Conservation (phyloP, 2,888 invertebrate genomes). For the Reticulitermes lucifugus region DNA sequence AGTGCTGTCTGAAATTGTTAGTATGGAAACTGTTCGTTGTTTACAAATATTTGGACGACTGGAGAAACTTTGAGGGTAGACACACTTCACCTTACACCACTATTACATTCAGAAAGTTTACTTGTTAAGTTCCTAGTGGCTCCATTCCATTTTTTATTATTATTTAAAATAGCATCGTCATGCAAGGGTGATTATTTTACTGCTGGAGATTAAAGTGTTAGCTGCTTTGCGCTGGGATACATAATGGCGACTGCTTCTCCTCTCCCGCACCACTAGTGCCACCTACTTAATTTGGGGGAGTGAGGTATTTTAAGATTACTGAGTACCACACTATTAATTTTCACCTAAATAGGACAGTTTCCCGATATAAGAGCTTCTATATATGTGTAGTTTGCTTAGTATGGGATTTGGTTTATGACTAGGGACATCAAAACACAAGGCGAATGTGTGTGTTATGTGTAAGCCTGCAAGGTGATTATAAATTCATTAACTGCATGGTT, state of each 20-base stretch:
- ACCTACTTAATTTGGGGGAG: not conserved
- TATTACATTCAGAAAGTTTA: not conserved
- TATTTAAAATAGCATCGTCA: conserved; percentile 35
- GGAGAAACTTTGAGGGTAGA: too few relatives aligned
- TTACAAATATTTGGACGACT: too few relatives aligned
- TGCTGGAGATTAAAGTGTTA: conserved; percentile 34
- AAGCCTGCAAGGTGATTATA: not conserved
- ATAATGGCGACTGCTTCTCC: not conserved
- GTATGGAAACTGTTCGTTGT: too few relatives aligned
- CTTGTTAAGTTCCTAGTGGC: conserved; percentile 7
- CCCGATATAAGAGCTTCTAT: conserved; percentile 5
- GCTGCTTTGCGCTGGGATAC: conserved; percentile 3
- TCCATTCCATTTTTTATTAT: conserved; percentile 36
- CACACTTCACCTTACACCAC: not conserved
- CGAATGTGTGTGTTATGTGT: too few relatives aligned
- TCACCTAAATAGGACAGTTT: conserved; percentile 29
- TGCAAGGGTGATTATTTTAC: conserved; percentile 37
- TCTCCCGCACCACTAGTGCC: not conserved
- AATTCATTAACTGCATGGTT: not conserved
- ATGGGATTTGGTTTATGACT: not conserved
- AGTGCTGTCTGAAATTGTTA: too few relatives aligned
- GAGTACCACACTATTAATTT: conserved; percentile 33
- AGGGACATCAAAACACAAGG: too few relatives aligned
- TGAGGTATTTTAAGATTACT: conserved; percentile 25
- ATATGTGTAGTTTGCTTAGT: not conserved